Percentiles rank a stretch among this genome's conserved stretches.
These are phyloP conservation scores for Anser cygnoides DNA, from an alignment of 2,113 vertebrate genomes.

Conservation along the genomic window DNA sequence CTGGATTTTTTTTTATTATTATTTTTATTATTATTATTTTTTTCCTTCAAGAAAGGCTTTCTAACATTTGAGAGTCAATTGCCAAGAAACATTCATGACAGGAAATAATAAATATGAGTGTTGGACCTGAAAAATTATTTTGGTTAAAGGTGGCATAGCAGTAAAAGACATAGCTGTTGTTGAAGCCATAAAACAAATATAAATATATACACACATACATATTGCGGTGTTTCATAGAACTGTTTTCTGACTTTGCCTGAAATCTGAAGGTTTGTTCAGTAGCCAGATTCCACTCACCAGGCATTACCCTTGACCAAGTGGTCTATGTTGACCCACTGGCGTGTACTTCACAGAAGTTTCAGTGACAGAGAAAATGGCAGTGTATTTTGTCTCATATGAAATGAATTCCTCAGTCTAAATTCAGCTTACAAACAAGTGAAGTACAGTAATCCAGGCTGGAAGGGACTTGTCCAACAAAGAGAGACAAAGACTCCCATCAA, in stretches of 20 bases:
- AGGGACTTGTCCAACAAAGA: not conserved
- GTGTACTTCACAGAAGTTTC: not conserved
- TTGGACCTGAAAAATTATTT: not conserved
- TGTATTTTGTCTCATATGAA: not conserved
- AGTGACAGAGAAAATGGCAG: not conserved
- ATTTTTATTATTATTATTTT: not conserved
- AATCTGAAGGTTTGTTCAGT: not conserved
- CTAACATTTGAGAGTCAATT: not conserved
- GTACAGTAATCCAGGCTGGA: not conserved
- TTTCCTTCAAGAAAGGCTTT: not conserved
- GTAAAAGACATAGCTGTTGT: not conserved
- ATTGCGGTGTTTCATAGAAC: not conserved
- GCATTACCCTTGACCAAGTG: not conserved
- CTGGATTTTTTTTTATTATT: not conserved
- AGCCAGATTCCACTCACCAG: not conserved
- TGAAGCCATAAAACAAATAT: not conserved
- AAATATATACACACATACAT: not conserved
- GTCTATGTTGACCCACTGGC: not conserved
- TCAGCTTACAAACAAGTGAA: not conserved
- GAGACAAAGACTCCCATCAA: not conserved
- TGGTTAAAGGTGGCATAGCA: not conserved
- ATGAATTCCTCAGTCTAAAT: not conserved
- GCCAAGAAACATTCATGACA: not conserved
- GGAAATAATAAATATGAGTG: not conserved
- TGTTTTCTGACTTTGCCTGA: not conserved